Base-by-base conservation (phyloP, 2,888 invertebrate genomes). In the Unio delphinus region DNA sequence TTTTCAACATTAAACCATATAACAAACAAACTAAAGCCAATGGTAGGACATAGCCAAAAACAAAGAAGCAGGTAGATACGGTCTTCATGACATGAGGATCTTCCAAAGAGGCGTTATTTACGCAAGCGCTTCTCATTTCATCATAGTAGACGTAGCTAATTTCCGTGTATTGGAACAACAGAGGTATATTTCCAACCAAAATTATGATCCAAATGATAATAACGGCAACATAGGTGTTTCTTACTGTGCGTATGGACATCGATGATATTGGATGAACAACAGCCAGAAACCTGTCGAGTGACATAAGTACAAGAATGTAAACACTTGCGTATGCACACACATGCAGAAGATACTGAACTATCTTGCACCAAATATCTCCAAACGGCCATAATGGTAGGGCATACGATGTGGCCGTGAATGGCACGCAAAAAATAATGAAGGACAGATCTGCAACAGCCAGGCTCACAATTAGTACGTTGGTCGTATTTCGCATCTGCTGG, bases 321-420 rank as follows among this genome's bases (percentile, higher is more conserved):
- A 97, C 96, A 83, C 96, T 96, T 69, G 95, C 96, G 88, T 96
- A 97, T 54, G 96, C 97, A 34, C 96, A 96, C 59, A 96, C 96
- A 72, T 96, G 95, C 79, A 96, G 95, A 88, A 96, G 93, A 88
- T 97, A 97, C 89, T 97, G 96, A 18, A 96, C 95, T 30, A 95
- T 93, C 91, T 95, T 95, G 91, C 97, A 97, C 94, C 95, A 96
- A 88, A 94, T 91, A 86, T 94, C 94, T 17, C 97, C 97, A 86
- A 97, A 96, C 0, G 96, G 95, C 97, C 97, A 98, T 86, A 93
- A 93, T 8, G 95, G 94, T 86, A 96, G 67, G 18, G 95, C 95
- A 89, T 96, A 97, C 86, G 95, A 95, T 23, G 95, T 94, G 1
- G 96, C 97, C 1, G 97, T 97, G 90, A 96, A 96, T 0, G 97